Evolutionary conservation across 2,888 invertebrate species (phyloP).

Genomic region (Gymnoscelis rufifasciata): DNA sequence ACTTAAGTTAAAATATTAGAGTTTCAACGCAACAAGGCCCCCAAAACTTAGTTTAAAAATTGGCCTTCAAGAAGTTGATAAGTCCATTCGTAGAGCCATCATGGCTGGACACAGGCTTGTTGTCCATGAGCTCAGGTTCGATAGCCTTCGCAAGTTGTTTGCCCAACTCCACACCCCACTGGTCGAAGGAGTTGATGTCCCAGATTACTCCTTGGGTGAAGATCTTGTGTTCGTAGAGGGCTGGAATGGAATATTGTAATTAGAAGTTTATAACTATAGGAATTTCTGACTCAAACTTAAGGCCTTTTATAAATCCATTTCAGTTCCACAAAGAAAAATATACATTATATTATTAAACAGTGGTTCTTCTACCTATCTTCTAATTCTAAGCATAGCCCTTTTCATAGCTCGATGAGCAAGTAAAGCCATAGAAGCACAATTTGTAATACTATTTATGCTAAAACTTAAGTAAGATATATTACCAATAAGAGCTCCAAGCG

Average conservation of each 20-base stretch:
- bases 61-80: constrained; percentile 93
- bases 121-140: constrained; percentile 91
- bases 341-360: too few relatives aligned
- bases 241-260: too few relatives aligned
- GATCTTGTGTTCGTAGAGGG: constrained; percentile 99
- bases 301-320: too few relatives aligned
- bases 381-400: too few relatives aligned
- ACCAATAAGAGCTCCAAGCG: constrained; percentile 95
- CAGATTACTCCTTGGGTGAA: constrained; percentile 99
- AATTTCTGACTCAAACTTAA: too few relatives aligned
- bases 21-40: background rate
- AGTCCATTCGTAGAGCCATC: constrained; percentile 98
- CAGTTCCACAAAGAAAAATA: too few relatives aligned
- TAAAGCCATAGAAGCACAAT: too few relatives aligned
- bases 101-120: constrained; percentile 84
- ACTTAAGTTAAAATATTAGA: background rate
- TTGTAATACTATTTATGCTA: too few relatives aligned
- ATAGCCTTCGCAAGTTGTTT: constrained; percentile 99
- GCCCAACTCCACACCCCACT: constrained; percentile 99
- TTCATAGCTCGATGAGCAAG: too few relatives aligned
- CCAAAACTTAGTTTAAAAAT: constrained; percentile 49
- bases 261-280: too few relatives aligned
- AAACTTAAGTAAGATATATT: constrained; percentile 35
- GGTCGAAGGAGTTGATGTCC: constrained; percentile 99
- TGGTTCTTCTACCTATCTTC: too few relatives aligned